These are phyloP conservation scores for Hydrophis major DNA, from an alignment of 2,797 vertebrate species.

Conservation along the genomic window DNA sequence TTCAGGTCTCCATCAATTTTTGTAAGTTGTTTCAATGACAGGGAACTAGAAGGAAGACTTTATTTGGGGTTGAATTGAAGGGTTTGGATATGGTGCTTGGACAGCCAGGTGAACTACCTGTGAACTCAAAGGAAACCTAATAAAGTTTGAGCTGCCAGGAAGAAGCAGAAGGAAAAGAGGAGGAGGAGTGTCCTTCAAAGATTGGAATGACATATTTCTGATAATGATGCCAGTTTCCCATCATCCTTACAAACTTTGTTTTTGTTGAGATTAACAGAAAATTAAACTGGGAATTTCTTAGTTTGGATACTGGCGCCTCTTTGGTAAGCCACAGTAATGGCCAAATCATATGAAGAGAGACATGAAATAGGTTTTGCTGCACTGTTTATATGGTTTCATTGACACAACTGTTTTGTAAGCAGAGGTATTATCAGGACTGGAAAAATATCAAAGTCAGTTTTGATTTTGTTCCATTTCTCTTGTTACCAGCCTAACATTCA, in stretches of 20 bases:
- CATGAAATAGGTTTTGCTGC: not conserved
- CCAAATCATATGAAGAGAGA: not conserved
- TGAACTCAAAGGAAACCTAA: constrained; percentile 14
- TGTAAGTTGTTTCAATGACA: not conserved
- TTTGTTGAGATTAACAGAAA: not conserved
- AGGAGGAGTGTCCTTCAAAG: not conserved
- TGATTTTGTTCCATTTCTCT: not conserved
- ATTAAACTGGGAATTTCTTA: not conserved
- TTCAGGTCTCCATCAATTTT: not conserved
- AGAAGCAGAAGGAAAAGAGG: not conserved
- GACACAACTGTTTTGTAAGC: not conserved
- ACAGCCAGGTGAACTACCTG: constrained; percentile 9
- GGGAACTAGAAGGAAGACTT: not conserved
- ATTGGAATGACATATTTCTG: not conserved
- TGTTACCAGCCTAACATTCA: not conserved
- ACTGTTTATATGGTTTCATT: not conserved
- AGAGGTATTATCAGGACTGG: not conserved
- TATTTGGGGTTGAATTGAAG: not conserved
- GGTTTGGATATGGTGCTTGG: not conserved
- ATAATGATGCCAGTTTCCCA: not conserved
- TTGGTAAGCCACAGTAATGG: not conserved
- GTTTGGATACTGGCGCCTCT: not conserved
- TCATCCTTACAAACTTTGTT: not conserved
- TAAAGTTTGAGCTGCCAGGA: not conserved
- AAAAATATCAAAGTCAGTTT: not conserved